These are phyloP conservation scores for Leptopilina clavipes DNA, from an alignment of 1,140 invertebrate genomes.

Conservation along the genomic window DNA sequence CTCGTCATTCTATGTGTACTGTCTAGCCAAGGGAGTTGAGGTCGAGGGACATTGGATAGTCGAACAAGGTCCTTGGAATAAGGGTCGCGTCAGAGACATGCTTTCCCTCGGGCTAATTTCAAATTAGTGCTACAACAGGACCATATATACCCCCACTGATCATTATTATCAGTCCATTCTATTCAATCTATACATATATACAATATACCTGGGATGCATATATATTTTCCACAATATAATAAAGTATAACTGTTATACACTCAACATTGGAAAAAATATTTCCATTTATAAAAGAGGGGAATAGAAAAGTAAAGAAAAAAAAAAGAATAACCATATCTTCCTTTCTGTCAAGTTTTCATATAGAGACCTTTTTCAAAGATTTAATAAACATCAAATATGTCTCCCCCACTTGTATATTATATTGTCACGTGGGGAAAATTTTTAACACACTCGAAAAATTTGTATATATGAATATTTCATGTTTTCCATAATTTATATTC, in stretches of 20 bases:
- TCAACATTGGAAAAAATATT: not conserved
- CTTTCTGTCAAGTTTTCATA: no score
- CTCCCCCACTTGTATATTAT: no score
- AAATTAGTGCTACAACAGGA: constrained; percentile 33
- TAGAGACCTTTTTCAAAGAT: no score
- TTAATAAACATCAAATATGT: no score
- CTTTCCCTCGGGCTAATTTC: constrained; percentile 29
- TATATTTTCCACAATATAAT: constrained; percentile 7
- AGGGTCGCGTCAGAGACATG: constrained; percentile 33
- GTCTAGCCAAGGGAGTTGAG: constrained; percentile 24
- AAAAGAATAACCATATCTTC: no score
- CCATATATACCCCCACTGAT: constrained; percentile 8
- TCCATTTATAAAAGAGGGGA: no score
- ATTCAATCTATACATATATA: constrained; percentile 5
- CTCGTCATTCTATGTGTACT: constrained; percentile 25
- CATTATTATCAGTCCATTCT: constrained; percentile 26
- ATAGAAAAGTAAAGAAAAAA: no score
- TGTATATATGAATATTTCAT: no score
- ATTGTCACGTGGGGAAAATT: no score
- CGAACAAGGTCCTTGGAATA: constrained; percentile 32
- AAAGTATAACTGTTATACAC: not conserved
- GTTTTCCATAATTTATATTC: no score
- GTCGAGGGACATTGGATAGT: constrained; percentile 32
- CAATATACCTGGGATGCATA: not conserved
- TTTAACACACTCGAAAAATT: no score